A percentile compares a stretch with the other conserved stretches of the same genome.
Conservation (phyloP, 2,797 vertebrate genomes). For the Pelochelys cantorii region DNA sequence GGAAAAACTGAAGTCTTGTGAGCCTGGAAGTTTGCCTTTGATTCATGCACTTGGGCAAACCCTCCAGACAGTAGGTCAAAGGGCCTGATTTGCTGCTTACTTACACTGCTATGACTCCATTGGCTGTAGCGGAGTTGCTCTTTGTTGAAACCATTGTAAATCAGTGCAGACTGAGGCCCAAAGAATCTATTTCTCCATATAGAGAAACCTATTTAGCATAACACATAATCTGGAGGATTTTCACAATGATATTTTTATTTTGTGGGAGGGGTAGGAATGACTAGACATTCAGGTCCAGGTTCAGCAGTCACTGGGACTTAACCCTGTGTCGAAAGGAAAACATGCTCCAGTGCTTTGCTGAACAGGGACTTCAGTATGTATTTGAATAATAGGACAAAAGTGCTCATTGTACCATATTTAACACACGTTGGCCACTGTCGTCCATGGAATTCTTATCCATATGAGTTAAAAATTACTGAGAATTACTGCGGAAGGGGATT, state of each 20-base stretch:
- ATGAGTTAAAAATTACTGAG: background rate
- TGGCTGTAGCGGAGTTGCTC: rapidly evolving
- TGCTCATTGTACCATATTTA: background rate
- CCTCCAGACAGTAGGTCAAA: background rate
- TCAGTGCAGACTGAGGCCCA: background rate
- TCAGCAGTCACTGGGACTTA: background rate
- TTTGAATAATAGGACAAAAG: background rate
- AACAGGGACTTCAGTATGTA: background rate
- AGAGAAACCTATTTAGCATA: background rate
- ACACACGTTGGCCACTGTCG: background rate
- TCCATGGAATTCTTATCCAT: rapidly evolving
- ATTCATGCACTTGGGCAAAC: background rate
- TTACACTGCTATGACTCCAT: rapidly evolving
- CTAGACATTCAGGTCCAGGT: background rate
- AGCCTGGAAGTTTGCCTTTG: background rate
- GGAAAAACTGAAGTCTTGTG: background rate
- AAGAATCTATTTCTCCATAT: background rate
- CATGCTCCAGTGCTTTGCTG: rapidly evolving
- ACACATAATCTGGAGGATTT: background rate
- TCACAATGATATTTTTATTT: background rate
- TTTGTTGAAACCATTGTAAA: background rate
- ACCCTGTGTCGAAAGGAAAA: background rate
- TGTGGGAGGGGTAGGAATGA: background rate
- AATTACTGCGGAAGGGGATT: background rate
- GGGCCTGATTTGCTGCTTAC: rapidly evolving